These are phyloP conservation scores for Takifugu bimaculatus DNA, from an alignment of 2,113 vertebrate species.

Conservation along the genomic window DNA sequence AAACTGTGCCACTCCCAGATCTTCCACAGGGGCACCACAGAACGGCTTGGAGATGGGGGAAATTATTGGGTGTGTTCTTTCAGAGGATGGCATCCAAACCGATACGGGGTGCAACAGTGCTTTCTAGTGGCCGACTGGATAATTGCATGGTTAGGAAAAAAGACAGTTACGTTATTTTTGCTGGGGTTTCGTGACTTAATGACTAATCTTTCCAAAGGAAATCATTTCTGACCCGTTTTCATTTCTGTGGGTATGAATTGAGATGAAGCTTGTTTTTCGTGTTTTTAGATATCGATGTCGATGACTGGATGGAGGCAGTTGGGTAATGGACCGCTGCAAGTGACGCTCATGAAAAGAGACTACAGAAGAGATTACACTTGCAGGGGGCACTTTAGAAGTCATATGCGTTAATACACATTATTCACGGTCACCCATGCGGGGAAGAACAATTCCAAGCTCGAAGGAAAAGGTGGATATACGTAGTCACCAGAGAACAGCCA, in stretches of 20 bases:
- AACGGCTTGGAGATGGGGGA: constrained; percentile 31
- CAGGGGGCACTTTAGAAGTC: constrained; percentile 19
- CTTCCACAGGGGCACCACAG: constrained; percentile 28
- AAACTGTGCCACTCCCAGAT: constrained; percentile 38
- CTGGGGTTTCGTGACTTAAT: neutral
- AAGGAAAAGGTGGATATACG: neutral
- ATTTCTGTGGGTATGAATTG: neutral
- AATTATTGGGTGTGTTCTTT: constrained; percentile 46
- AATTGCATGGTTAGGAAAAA: constrained; percentile 1
- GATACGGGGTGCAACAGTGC: constrained; percentile 55
- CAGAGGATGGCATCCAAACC: constrained; percentile 10
- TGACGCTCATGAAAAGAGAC: constrained; percentile 21
- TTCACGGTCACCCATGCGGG: constrained; percentile 43
- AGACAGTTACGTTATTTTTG: neutral
- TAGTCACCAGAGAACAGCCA: constrained; percentile 16
- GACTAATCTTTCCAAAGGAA: no score
- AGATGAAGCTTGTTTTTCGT: neutral
- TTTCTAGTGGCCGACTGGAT: constrained; percentile 46
- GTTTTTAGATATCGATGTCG: no score
- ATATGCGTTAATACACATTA: constrained; percentile 16
- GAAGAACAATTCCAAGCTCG: constrained; percentile 45
- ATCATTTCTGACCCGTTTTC: neutral
- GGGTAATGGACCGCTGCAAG: neutral
- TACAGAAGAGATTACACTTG: constrained; percentile 19
- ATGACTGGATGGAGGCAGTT: neutral